Percentiles rank a stretch among this genome's conserved stretches.
Conservation (phyloP, 2,113 vertebrate species). For the Gallinago jamesoni region DNA sequence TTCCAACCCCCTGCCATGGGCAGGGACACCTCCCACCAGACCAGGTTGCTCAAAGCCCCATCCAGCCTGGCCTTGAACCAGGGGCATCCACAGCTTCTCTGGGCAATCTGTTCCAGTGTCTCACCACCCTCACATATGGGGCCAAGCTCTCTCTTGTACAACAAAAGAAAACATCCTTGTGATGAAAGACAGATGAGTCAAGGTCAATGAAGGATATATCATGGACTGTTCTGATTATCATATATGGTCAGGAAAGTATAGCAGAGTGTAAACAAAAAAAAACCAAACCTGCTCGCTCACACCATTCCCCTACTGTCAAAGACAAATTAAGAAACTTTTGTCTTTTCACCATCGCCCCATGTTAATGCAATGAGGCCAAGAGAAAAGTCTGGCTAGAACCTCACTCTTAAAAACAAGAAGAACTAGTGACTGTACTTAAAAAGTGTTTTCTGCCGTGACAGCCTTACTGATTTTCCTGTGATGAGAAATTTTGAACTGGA, state of each 20-base stretch:
- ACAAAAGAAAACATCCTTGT: neutral
- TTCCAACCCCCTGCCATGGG: neutral
- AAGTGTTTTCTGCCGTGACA: neutral
- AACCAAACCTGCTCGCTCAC: neutral
- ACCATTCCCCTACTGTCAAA: neutral
- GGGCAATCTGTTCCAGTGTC: neutral
- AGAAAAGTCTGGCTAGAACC: neutral
- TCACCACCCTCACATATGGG: neutral
- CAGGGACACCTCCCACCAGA: neutral
- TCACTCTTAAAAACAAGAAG: neutral
- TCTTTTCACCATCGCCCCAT: fast-evolving
- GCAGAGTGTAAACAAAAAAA: neutral
- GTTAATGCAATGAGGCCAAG: neutral
- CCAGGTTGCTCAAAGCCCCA: neutral
- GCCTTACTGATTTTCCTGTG: neutral
- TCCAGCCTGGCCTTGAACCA: neutral
- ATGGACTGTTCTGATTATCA: neutral
- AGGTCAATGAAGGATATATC: neutral
- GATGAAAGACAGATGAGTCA: neutral
- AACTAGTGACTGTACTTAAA: neutral
- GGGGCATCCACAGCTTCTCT: neutral
- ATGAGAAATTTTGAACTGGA: neutral
- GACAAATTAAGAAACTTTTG: neutral
- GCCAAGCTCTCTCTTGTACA: neutral
- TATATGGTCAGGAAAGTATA: neutral